These are phyloP conservation scores for Albula glossodonta DNA, from an alignment of 2,113 vertebrate species.

Conservation along the genomic window DNA sequence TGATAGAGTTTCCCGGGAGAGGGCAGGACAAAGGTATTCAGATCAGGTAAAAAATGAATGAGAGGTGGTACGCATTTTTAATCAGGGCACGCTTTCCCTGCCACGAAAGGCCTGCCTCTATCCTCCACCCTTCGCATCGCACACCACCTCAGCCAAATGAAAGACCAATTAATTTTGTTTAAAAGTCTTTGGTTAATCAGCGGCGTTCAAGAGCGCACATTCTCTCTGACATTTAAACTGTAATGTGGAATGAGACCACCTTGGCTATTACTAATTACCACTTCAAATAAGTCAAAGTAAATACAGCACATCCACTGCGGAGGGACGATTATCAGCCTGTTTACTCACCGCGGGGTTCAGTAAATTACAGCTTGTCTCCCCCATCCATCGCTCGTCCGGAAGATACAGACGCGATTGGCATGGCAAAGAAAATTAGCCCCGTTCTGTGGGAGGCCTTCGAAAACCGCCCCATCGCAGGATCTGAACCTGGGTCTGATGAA, in stretches of 20 bases:
- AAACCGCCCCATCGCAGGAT: not conserved
- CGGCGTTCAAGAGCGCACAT: constrained; percentile 49
- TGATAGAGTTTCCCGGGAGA: not conserved
- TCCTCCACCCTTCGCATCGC: constrained; percentile 52
- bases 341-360: constrained; percentile 41
- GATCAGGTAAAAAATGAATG: not conserved
- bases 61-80: constrained; percentile 4
- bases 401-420: constrained; percentile 16
- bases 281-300: constrained; percentile 66
- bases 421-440: constrained; percentile 29
- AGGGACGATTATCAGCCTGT: constrained; percentile 46
- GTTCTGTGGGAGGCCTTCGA: constrained; percentile 2
- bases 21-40: not conserved
- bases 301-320: constrained; percentile 32
- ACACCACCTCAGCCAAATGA: constrained; percentile 59
- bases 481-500: not conserved
- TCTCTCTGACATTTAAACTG: constrained; percentile 68
- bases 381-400: constrained; percentile 34
- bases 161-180: constrained; percentile 69
- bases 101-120: constrained; percentile 25
- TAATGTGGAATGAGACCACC: constrained; percentile 62
- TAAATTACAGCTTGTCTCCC: constrained; percentile 46
- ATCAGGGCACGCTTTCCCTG: not conserved
- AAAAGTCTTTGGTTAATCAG: constrained; percentile 65
- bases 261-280: constrained; percentile 64